Base-by-base conservation (phyloP, 2,797 vertebrate species). In the Acridotheres tristis region DNA sequence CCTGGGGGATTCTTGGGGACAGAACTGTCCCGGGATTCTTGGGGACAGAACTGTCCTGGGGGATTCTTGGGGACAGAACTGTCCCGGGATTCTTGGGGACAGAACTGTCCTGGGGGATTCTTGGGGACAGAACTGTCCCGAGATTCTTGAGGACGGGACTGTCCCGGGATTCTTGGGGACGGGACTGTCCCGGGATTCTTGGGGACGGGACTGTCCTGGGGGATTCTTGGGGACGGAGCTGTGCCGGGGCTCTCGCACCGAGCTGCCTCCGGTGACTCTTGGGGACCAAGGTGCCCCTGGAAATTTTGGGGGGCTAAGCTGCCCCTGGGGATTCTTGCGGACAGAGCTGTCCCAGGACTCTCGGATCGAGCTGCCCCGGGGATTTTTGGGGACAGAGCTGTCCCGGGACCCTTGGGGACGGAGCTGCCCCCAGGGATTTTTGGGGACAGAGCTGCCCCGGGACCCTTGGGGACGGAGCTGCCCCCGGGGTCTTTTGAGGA, bases 231-330 rank as follows among this genome's bases (percentile, higher is more conserved):
- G 16, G 58, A 30, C 38, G 3, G 36, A 30, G 19, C 38, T 14
- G 9, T 5, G 26, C 19, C 30, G 2, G n/a, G 4, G 43, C 1
- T 2, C 4, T 6, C 18, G 30, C 26, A 48, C 27, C 4, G 8
- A 9, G 78, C 9, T 0, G 27, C 20, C 62, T 38, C 29, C 3
- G 12, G 40, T 29, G 58, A 3, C 26, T 54, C 25, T 38, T n/a
- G 22, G 34, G 7, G 14, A 29, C 47, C 0, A n/a, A 48, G 18
- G 3, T 7, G 9, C 1, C 8, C 15, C 16, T 13, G 30, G 11
- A 25, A 40, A 27, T 11, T 23, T 13, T 22, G 6, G 26, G 40
- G 29, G 25, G 26, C 14, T 3, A 23, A 27, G 25, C 25, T 15
- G 13, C 2, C 7, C 59, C 21, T 10, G 2, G n/a, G 17, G 3